Conservation (phyloP, 2,888 invertebrate genomes). For the Ferrisia virgata region DNA sequence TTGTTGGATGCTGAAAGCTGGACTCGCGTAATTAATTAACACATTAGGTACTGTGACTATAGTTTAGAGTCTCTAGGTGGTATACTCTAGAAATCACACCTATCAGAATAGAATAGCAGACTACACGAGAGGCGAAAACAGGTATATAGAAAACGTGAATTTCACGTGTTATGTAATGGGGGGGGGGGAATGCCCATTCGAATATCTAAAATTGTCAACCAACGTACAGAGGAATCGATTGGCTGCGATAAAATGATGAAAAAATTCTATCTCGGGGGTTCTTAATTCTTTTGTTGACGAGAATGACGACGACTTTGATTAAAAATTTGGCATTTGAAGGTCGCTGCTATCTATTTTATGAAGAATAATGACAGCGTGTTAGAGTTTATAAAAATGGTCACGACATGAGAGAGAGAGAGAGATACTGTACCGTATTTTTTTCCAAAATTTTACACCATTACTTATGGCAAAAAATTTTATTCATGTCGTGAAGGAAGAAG, state of each 20-base stretch:
- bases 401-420: not conserved
- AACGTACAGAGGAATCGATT: not conserved
- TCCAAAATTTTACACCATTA: too few relatives aligned
- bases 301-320: not conserved
- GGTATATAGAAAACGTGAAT: not conserved
- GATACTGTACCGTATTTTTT: too few relatives aligned
- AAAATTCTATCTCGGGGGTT: not conserved
- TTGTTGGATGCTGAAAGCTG: not conserved
- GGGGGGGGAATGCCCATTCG: not conserved
- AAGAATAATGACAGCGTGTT: not conserved
- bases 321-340: conserved; percentile 28
- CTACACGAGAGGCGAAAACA: not conserved
- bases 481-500: too few relatives aligned
- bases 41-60: not conserved
- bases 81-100: not conserved
- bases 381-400: not conserved
- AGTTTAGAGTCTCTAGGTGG: not conserved
- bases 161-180: not conserved
- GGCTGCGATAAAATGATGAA: not conserved
- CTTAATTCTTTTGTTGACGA: conserved; percentile 23
- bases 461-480: too few relatives aligned
- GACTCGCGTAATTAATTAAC: not conserved
- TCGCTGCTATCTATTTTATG: conserved; percentile 1
- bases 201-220: not conserved
- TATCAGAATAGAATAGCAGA: not conserved